Conservation (phyloP, 2,113 vertebrate species). For the Deroptyus accipitrinus region DNA sequence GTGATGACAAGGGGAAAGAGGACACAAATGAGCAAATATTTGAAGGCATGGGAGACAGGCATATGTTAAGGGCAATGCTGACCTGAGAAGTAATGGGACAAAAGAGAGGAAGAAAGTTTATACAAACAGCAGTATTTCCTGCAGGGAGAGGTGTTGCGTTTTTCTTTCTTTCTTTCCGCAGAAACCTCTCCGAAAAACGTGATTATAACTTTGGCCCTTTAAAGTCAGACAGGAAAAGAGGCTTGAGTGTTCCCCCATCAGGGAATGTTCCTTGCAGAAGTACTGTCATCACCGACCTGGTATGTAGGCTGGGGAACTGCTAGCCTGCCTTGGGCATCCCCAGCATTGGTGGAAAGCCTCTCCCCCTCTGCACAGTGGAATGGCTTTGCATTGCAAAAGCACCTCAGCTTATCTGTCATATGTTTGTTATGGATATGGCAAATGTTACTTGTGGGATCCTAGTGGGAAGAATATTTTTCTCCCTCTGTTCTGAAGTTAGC, state of each 20-base stretch:
- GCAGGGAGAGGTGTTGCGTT: background rate
- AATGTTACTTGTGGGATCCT: background rate
- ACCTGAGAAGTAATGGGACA: background rate
- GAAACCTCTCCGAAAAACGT: background rate
- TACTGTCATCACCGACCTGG: background rate
- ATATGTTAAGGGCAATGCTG: background rate
- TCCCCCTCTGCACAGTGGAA: background rate
- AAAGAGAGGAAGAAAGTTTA: background rate
- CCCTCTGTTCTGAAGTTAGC: background rate
- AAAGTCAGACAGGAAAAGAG: background rate
- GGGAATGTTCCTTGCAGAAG: rapidly evolving
- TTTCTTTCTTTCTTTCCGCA: background rate
- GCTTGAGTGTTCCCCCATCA: rapidly evolving
- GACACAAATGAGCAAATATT: background rate
- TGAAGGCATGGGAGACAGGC: background rate
- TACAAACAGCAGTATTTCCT: background rate
- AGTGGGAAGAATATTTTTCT: background rate
- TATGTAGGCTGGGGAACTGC: rapidly evolving
- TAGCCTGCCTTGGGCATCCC: background rate
- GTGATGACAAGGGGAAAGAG: background rate
- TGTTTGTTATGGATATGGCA: background rate
- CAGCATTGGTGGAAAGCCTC: background rate
- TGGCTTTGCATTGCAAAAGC: background rate
- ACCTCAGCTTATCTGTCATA: background rate
- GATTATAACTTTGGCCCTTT: background rate